phyloP scores from a whole-genome alignment of 2,113 vertebrate genomes.

The Megalops atlanticus region DNA sequence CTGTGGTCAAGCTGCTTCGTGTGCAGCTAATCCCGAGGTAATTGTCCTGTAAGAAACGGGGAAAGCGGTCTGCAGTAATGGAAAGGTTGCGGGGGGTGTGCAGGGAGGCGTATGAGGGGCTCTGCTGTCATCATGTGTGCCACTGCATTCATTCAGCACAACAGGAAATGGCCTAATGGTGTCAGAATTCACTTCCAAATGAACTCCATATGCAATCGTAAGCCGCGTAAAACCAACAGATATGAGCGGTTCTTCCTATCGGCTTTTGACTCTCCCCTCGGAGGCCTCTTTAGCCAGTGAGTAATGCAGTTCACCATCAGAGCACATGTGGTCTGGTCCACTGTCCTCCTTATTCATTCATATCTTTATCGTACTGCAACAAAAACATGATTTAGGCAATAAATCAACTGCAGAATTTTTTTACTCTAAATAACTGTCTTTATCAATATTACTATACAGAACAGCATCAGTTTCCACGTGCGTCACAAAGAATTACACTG shows the following conservation, averaged over 20 bases:
- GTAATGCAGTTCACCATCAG: not conserved
- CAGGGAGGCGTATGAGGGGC: slow-evolving; percentile 32
- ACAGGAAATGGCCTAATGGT: slow-evolving; percentile 50
- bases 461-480: no score
- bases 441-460: no score
- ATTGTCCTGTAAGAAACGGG: slow-evolving; percentile 39
- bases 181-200: slow-evolving; percentile 44
- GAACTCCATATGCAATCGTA: slow-evolving; percentile 29
- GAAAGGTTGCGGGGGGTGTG: slow-evolving; percentile 7
- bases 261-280: not conserved
- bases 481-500: no score
- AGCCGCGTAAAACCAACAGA: not conserved
- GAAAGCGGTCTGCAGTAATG: slow-evolving; percentile 43
- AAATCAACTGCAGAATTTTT: no score
- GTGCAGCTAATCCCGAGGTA: not conserved
- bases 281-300: not conserved
- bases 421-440: no score
- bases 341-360: no score
- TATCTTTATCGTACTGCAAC: no score
- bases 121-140: slow-evolving; percentile 43
- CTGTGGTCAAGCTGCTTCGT: not conserved
- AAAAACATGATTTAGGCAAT: no score
- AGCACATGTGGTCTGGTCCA: not conserved
- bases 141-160: slow-evolving; percentile 43
- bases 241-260: slow-evolving; percentile 11